phyloP scores from a whole-genome alignment of 2,113 vertebrate genomes.

The Sporophila hypoxantha region DNA sequence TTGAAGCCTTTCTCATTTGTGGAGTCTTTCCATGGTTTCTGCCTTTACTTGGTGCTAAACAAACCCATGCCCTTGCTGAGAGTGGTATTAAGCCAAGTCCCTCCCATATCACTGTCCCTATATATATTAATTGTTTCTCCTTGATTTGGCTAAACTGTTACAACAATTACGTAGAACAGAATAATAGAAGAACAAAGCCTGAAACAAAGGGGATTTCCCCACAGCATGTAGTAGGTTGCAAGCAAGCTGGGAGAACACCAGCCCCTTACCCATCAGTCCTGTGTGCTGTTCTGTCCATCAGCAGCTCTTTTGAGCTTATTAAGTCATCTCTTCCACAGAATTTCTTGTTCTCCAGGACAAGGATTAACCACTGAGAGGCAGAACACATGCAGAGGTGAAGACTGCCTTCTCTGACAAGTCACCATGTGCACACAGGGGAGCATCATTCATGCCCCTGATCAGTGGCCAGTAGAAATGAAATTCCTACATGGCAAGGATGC shows the following conservation, averaged over 20 bases:
- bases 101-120: background rate
- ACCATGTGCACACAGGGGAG: rapidly evolving
- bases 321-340: background rate
- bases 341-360: background rate
- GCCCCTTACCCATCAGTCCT: background rate
- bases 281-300: background rate
- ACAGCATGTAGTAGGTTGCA: background rate
- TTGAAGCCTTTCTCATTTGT: background rate
- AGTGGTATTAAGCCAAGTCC: background rate
- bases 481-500: rapidly evolving
- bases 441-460: background rate
- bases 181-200: background rate
- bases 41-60: background rate
- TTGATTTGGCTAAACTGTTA: background rate
- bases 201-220: background rate
- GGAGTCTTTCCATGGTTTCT: background rate
- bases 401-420: background rate
- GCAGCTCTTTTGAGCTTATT: background rate
- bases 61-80: background rate
- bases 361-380: background rate
- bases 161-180: background rate
- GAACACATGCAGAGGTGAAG: background rate
- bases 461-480: background rate
- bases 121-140: background rate
- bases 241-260: background rate